Percentiles rank a stretch among this genome's conserved stretches.
Conservation (phyloP, 2,888 invertebrate genomes). For the Hypomecis punctinalis region DNA sequence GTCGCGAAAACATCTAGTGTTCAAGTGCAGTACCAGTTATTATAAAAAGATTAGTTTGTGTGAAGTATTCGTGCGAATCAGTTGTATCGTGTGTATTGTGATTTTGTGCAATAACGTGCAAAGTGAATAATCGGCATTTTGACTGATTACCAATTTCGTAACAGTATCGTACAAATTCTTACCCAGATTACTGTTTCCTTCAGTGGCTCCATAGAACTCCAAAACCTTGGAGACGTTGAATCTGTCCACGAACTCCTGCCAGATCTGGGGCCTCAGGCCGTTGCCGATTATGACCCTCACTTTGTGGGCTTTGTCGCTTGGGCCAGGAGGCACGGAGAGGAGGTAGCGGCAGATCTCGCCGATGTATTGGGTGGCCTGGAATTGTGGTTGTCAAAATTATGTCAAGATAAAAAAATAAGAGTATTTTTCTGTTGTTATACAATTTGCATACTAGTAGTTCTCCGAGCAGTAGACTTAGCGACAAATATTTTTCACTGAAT, state of each 20-base stretch:
- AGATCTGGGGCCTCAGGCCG: conserved; percentile 96
- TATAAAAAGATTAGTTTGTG: too few relatives aligned
- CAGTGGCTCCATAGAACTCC: conserved; percentile 98
- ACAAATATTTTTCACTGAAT: too few relatives aligned
- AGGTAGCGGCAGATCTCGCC: conserved; percentile 96
- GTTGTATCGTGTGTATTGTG: too few relatives aligned
- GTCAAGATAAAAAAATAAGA: background rate
- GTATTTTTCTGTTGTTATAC: background rate
- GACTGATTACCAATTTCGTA: too few relatives aligned
- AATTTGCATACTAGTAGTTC: too few relatives aligned
- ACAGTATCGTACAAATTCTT: too few relatives aligned
- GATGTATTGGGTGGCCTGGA: conserved; percentile 92
- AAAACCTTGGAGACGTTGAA: conserved; percentile 89
- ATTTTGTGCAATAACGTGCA: too few relatives aligned
- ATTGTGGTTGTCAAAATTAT: conserved; percentile 27
- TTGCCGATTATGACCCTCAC: conserved; percentile 95
- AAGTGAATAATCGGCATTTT: too few relatives aligned
- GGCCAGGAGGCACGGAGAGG: conserved; percentile 87
- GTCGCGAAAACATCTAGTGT: too few relatives aligned
- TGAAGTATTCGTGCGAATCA: too few relatives aligned
- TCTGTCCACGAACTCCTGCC: conserved; percentile 92
- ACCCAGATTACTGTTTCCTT: conserved; percentile 97
- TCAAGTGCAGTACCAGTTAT: too few relatives aligned
- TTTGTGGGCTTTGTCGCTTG: conserved; percentile 87
- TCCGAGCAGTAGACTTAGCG: too few relatives aligned